phyloP scores from a whole-genome alignment of 1,140 invertebrate species.

The Colletes latitarsis region DNA sequence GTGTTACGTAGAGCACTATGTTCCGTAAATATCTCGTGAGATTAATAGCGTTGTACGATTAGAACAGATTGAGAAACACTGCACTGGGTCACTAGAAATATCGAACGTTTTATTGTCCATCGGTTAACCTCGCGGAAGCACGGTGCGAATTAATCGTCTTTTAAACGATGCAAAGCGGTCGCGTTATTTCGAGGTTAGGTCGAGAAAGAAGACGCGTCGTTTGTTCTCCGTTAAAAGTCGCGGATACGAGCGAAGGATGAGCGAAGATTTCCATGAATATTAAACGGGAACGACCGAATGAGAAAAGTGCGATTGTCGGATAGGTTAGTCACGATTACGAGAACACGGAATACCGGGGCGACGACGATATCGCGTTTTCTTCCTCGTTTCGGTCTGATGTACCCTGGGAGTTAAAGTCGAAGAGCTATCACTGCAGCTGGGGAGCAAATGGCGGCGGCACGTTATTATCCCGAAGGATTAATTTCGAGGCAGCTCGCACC shows the following conservation, averaged over 20 bases:
- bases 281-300: not conserved
- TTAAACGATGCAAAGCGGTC: not conserved
- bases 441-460: slow-evolving; percentile 59
- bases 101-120: not conserved
- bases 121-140: not conserved
- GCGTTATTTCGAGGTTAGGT: not conserved
- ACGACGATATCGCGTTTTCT: not conserved
- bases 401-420: slow-evolving; percentile 12
- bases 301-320: not conserved
- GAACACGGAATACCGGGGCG: not conserved
- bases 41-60: no score
- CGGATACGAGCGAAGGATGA: no score
- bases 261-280: not conserved
- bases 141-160: not conserved
- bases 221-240: not conserved
- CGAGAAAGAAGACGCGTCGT: no score
- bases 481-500: slow-evolving; percentile 63
- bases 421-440: slow-evolving; percentile 31
- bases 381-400: not conserved
- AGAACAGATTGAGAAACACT: no score
- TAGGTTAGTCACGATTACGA: slow-evolving; percentile 1
- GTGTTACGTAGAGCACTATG: no score
- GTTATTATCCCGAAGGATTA: slow-evolving; percentile 71
- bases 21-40: no score
- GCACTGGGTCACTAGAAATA: no score